Conservation (phyloP, 2,113 vertebrate genomes). For the Cynoglossus semilaevis region DNA sequence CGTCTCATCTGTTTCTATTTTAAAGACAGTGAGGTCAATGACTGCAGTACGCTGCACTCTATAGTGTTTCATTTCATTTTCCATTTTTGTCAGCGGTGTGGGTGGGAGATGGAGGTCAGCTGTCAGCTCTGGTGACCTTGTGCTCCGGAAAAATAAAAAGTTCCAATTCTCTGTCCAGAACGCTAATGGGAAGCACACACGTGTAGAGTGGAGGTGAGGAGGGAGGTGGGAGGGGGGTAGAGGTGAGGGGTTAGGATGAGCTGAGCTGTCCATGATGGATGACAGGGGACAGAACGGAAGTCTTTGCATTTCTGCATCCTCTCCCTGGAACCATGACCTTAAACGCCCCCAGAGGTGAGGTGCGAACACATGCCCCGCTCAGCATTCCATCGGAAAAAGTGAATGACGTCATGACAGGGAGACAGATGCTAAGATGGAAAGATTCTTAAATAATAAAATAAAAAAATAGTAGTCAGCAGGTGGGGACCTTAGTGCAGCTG, state of each 20-base stretch:
- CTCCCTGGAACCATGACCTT: constrained; percentile 32
- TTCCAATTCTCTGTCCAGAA: constrained; percentile 52
- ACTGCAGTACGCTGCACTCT: constrained; percentile 44
- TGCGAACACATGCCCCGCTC: constrained; percentile 14
- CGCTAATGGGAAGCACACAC: constrained; percentile 60
- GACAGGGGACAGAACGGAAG: constrained; percentile 39
- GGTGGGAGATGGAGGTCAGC: constrained; percentile 33
- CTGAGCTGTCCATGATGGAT: constrained; percentile 36
- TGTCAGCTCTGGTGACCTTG: constrained; percentile 48
- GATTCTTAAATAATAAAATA: not conserved
- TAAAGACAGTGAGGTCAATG: constrained; percentile 27
- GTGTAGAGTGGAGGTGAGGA: constrained; percentile 12
- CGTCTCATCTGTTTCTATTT: not conserved
- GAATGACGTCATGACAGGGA: constrained; percentile 15
- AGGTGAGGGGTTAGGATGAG: no score
- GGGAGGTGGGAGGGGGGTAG: constrained; percentile 11
- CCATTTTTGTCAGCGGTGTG: constrained; percentile 38
- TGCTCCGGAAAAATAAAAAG: constrained; percentile 50
- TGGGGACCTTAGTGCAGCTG: constrained; percentile 31
- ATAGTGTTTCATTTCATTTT: constrained; percentile 30
- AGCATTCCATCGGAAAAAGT: constrained; percentile 37
- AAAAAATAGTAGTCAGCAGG: constrained; percentile 12
- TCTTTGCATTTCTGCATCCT: constrained; percentile 31
- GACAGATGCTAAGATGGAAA: constrained; percentile 11
- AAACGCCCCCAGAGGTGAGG: constrained; percentile 32